phyloP scores from a whole-genome alignment of 2,888 invertebrate species.

The Mimas tiliae region DNA sequence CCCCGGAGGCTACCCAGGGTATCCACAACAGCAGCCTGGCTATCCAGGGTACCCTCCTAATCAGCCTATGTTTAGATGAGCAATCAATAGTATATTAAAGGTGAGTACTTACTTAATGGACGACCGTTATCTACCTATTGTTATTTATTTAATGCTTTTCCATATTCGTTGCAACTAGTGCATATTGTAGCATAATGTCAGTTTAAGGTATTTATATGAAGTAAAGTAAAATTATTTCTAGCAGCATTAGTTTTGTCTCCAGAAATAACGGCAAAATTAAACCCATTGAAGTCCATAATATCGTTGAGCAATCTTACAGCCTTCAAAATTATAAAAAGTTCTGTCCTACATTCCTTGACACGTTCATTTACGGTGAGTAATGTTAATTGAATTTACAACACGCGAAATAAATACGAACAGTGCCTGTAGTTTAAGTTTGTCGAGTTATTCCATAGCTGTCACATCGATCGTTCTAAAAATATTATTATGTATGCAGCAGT shows the following conservation, averaged over 20 bases:
- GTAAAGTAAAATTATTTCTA: too few species aligned
- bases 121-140: slow-evolving; percentile 44
- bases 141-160: slow-evolving; percentile 15
- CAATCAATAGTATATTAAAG: slow-evolving; percentile 42
- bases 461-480: too few species aligned
- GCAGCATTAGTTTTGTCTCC: too few species aligned
- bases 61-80: slow-evolving; percentile 61
- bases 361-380: slow-evolving; percentile 2
- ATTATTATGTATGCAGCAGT: too few species aligned
- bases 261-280: too few species aligned
- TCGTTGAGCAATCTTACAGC: too few species aligned
- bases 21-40: slow-evolving; percentile 43
- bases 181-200: background rate
- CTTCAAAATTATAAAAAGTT: too few species aligned
- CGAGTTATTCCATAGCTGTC: too few species aligned
- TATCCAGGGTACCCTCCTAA: slow-evolving; percentile 44
- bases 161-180: background rate
- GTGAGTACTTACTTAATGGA: slow-evolving; percentile 55
- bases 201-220: too few species aligned
- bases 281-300: too few species aligned
- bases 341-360: background rate
- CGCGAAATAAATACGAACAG: background rate
- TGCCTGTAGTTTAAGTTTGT: too few species aligned
- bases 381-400: slow-evolving; percentile 10
- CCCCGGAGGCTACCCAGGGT: slow-evolving; percentile 38